Base-by-base conservation (phyloP, 2,888 invertebrate genomes). In the Aproaerema taeniolella region DNA sequence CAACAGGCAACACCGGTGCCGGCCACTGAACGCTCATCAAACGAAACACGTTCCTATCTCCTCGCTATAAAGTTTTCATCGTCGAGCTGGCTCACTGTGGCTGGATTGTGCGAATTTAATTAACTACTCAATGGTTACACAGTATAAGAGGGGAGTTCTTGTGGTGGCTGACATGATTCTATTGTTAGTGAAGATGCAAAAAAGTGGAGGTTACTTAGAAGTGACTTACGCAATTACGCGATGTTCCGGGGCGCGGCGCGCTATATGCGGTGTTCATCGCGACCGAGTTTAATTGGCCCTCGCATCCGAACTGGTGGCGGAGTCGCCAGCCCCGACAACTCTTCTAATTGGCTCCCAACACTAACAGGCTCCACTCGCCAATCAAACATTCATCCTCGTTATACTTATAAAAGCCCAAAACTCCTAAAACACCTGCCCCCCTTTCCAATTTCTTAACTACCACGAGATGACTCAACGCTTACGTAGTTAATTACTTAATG, bases 61-160 rank as follows among this genome's bases (percentile, higher is more conserved):
- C 17, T 33, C 9, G 67, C 43, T 48, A 61, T 72, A 81, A 49
- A 41, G 65, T 36, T 48, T 37, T 47, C 38, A 38, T 34, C 52
- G 41, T 49, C 12, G 4, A 6, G 25, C n/a, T 3, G 14, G 45
- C 2, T 9, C 43, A 47, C 42, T 48, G 53, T 56, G 55, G 66
- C 71, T 71, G 65, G 65, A 61, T 74, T 78, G 76, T 70, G 68
- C 68, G 75, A 75, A 81, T 83, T 82, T 85, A 85, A 85, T 86
- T 83, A 85, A 81, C 80, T 79, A 78, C 77, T 79, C 82, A 77
- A 82, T 82, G 77, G 75, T 72, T 75, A 69, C 67, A 67, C 52
- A 64, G 70, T 71, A 72, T 63, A 68, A 67, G 67, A 71, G 73
- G 69, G 72, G 67, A 52, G 76, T 78, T 80, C 76, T 81, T 78